Conservation (phyloP, 2,888 invertebrate species). For the Cabera pusaria region DNA sequence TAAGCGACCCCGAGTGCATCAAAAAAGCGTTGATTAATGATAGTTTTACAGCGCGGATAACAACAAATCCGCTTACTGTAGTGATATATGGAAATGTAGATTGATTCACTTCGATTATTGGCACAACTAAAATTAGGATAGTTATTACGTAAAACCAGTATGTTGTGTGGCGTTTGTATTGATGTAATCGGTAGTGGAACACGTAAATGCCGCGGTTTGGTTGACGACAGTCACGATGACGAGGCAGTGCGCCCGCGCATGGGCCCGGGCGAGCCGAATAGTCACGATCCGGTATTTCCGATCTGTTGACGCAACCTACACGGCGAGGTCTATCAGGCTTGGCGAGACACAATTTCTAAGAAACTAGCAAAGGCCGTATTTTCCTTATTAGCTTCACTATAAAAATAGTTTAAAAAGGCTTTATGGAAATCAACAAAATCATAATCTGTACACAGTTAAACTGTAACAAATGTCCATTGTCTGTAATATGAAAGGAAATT, state of each 20-base stretch:
- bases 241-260: not conserved
- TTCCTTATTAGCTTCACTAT: conserved; percentile 52
- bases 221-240: conserved; percentile 3
- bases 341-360: conserved; percentile 47
- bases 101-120: conserved; percentile 9
- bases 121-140: conserved; percentile 8
- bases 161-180: conserved; percentile 7
- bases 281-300: conserved; percentile 61
- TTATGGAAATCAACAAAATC: too few species aligned
- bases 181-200: conserved; percentile 5
- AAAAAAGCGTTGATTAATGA: conserved; percentile 74
- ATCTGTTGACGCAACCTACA: conserved; percentile 45
- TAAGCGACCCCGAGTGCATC: conserved; percentile 63
- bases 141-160: conserved; percentile 4
- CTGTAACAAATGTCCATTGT: too few species aligned
- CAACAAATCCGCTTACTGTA: conserved; percentile 41
- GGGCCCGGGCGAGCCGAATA: conserved; percentile 24
- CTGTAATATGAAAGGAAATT: too few species aligned
- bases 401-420: too few species aligned
- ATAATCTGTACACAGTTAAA: too few species aligned
- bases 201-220: too few species aligned
- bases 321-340: conserved; percentile 37
- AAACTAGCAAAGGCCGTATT: conserved; percentile 48
- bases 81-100: conserved; percentile 29
- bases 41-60: conserved; percentile 26